Evolutionary conservation across 2,888 invertebrate genomes (phyloP).

Genomic region (Gandaritis pyraliata): DNA sequence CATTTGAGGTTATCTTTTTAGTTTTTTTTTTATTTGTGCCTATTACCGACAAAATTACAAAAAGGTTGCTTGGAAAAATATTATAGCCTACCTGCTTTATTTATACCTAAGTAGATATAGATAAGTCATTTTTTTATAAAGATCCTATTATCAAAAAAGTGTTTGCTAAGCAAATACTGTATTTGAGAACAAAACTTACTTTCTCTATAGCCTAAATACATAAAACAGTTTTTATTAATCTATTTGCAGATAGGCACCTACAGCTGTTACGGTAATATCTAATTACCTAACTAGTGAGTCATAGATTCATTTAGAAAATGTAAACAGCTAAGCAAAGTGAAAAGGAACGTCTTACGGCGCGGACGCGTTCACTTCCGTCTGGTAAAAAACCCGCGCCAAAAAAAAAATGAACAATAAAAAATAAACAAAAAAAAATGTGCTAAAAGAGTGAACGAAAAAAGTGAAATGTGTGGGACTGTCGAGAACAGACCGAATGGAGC

Average conservation of each 20-base stretch:
- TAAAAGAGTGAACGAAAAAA: constrained; percentile 50
- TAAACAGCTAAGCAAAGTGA: constrained; percentile 65
- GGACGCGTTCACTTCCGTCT: constrained; percentile 68
- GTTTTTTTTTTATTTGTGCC: no score
- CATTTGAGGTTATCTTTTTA: neutral
- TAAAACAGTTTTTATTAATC: constrained; percentile 37
- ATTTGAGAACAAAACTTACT: constrained; percentile 21
- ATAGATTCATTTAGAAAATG: constrained; percentile 46
- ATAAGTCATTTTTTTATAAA: neutral
- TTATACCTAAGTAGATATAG: neutral
- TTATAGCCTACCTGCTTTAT: no score
- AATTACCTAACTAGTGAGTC: constrained; percentile 42
- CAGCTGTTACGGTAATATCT: constrained; percentile 39
- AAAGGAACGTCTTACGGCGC: constrained; percentile 61
- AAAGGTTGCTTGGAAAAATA: no score
- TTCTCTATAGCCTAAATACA: constrained; percentile 32
- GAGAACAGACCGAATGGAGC: constrained; percentile 56
- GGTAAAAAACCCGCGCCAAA: constrained; percentile 55
- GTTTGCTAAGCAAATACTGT: neutral
- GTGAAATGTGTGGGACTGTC: constrained; percentile 58
- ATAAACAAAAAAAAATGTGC: constrained; percentile 46
- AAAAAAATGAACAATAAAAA: constrained; percentile 48
- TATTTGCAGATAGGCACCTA: constrained; percentile 34
- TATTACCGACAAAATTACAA: no score
- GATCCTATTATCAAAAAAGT: neutral